Conservation (phyloP, 1,140 invertebrate species). For the Nebria ingens region DNA sequence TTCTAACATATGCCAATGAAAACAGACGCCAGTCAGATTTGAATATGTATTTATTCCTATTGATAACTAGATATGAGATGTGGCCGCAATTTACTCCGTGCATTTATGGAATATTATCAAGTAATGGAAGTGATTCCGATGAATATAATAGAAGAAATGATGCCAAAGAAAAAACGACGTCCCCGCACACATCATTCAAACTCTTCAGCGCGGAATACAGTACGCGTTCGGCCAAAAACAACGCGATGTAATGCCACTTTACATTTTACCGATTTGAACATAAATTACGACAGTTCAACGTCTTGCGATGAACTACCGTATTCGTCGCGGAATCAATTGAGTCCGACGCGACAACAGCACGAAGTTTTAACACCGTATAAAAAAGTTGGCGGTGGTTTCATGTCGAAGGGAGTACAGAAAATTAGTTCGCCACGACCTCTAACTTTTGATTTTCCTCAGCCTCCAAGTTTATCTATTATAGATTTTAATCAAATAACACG, state of each 20-base stretch:
- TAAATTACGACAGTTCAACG: slow-evolving; percentile 41
- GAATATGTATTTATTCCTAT: not conserved
- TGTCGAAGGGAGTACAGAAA: slow-evolving; percentile 10
- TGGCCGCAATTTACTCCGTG: slow-evolving; percentile 63
- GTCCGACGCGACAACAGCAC: not conserved
- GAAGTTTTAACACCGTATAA: slow-evolving; percentile 10
- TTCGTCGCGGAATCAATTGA: slow-evolving; percentile 13
- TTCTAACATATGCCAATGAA: too few species aligned
- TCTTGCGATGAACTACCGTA: slow-evolving; percentile 33
- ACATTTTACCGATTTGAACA: slow-evolving; percentile 46
- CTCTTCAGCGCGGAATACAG: slow-evolving; percentile 38
- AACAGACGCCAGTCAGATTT: not conserved
- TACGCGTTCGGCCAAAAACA: slow-evolving; percentile 41
- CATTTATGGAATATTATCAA: slow-evolving; percentile 72
- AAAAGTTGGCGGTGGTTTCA: not conserved
- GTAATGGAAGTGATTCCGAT: slow-evolving; percentile 56
- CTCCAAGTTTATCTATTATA: slow-evolving; percentile 56
- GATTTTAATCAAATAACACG: slow-evolving; percentile 60
- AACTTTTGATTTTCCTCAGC: slow-evolving; percentile 34
- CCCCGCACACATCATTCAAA: slow-evolving; percentile 38
- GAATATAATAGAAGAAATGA: slow-evolving; percentile 39
- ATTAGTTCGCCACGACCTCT: slow-evolving; percentile 22
- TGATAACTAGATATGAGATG: slow-evolving; percentile 44
- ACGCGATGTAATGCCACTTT: slow-evolving; percentile 45
- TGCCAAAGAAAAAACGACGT: slow-evolving; percentile 37